These are phyloP conservation scores for Ibidorhyncha struthersii DNA, from an alignment of 2,113 vertebrate genomes.

Conservation along the genomic window DNA sequence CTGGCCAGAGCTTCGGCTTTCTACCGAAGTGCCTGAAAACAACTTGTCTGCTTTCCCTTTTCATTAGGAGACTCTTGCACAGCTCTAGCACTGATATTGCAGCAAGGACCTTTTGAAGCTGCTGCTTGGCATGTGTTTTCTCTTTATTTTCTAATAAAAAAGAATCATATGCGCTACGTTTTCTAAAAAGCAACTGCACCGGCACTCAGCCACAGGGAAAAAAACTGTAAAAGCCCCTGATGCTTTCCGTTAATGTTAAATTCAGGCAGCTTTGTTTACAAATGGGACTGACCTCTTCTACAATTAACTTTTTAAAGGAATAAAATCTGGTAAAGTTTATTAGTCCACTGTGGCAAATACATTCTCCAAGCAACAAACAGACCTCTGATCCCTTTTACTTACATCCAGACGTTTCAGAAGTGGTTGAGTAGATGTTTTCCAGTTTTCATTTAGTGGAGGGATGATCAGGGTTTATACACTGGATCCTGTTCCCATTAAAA, in stretches of 20 bases:
- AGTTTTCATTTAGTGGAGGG: not conserved
- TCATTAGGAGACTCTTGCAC: not conserved
- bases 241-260: not conserved
- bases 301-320: not conserved
- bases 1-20: not conserved
- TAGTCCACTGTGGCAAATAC: not conserved
- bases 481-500: not conserved
- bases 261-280: conserved; percentile 39
- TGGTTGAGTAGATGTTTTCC: not conserved
- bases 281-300: not conserved
- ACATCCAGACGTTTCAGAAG: not conserved
- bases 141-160: conserved; percentile 48
- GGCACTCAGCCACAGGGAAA: not conserved
- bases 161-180: not conserved
- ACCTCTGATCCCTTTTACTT: not conserved
- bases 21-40: not conserved
- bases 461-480: not conserved
- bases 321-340: conserved; percentile 26
- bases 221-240: not conserved
- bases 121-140: conserved; percentile 16
- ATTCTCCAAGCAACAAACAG: not conserved
- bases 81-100: not conserved
- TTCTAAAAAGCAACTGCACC: conserved; percentile 10
- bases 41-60: not conserved
- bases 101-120: not conserved